Evolutionary conservation across 2,113 vertebrate genomes (phyloP).

Genomic region (Oreochromis aureus): DNA sequence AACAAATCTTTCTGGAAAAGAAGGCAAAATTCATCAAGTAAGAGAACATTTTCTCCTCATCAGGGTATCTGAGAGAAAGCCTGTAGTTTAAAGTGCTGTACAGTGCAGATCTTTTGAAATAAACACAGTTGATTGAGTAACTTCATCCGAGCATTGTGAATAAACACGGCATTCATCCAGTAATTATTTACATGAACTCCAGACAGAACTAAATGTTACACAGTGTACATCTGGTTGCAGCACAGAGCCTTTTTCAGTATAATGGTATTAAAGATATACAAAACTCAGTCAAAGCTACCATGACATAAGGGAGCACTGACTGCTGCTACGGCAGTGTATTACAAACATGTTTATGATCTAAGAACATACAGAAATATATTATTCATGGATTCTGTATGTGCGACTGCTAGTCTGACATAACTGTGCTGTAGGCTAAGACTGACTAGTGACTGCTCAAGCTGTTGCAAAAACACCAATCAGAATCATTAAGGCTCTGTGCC

Average conservation of each 20-base stretch:
- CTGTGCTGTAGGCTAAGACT: neutral
- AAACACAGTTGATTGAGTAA: neutral
- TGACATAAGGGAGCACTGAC: neutral
- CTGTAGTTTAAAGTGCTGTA: neutral
- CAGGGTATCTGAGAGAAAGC: neutral
- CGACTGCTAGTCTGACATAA: neutral
- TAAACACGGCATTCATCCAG: neutral
- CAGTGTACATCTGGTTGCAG: neutral
- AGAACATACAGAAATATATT: neutral
- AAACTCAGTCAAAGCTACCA: neutral
- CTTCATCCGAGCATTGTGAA: neutral
- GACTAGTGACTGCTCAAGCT: neutral
- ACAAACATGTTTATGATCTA: conserved; percentile 3
- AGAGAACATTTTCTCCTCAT: neutral
- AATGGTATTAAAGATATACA: neutral
- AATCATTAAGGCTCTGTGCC: neutral
- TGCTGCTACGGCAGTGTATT: neutral
- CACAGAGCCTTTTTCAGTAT: neutral
- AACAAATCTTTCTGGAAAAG: neutral
- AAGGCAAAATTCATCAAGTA: neutral
- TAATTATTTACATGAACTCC: neutral
- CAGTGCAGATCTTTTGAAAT: neutral
- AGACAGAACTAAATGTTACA: neutral
- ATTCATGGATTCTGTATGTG: neutral
- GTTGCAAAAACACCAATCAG: conserved; percentile 9